Evolutionary conservation across 2,888 invertebrate species (phyloP).

Genomic region (Blastobasis lacticolella): DNA sequence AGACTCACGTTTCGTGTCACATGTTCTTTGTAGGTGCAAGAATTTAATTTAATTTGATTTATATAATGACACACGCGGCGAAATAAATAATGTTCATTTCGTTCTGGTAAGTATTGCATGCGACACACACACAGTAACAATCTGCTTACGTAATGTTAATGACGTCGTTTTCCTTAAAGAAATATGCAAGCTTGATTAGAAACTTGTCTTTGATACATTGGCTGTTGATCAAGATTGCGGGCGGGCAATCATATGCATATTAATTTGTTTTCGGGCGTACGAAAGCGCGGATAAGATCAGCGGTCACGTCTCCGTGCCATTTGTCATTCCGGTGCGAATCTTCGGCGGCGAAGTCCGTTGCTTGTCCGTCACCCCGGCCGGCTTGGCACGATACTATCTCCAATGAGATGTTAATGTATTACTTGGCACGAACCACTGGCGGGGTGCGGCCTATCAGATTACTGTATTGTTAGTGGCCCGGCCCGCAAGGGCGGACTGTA

Average conservation of each 20-base stretch:
- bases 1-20: no score
- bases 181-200: constrained; percentile 15
- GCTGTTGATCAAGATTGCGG: constrained; percentile 15
- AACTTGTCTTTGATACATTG: constrained; percentile 29
- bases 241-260: constrained; percentile 14
- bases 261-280: constrained; percentile 11
- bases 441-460: constrained; percentile 47
- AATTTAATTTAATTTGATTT: constrained; percentile 1
- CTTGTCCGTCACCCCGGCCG: constrained; percentile 32
- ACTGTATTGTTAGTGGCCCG: constrained; percentile 43
- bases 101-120: neutral
- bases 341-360: constrained; percentile 21
- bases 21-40: neutral
- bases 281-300: constrained; percentile 3
- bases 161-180: constrained; percentile 5
- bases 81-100: neutral
- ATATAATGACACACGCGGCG: neutral
- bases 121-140: constrained; percentile 3
- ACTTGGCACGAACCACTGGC: constrained; percentile 54
- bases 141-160: constrained; percentile 3
- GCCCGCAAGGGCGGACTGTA: constrained; percentile 20
- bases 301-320: constrained; percentile 7
- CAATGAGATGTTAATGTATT: constrained; percentile 67
- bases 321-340: constrained; percentile 30
- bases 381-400: constrained; percentile 49